These are phyloP conservation scores for Andricus quercusramuli DNA, from an alignment of 2,888 invertebrate genomes.

Conservation along the genomic window DNA sequence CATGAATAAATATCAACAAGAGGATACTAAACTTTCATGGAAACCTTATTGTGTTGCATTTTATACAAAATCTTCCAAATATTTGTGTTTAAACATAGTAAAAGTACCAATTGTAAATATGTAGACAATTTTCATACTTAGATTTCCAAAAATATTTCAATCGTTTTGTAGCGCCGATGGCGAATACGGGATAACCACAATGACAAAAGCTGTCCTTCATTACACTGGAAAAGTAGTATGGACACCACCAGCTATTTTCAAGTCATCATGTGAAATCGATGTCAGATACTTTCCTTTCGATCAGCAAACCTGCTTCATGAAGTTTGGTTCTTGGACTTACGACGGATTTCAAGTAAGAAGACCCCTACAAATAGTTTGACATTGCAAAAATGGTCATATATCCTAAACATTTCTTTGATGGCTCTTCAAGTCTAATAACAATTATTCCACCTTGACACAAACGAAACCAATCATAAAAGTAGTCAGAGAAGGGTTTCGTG, in stretches of 20 bases:
- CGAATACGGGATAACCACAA: slow-evolving; percentile 96
- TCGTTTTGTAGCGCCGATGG: slow-evolving; percentile 88
- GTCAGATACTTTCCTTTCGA: slow-evolving; percentile 97
- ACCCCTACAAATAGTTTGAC: background rate
- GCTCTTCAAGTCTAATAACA: too few relatives aligned
- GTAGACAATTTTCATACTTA: background rate
- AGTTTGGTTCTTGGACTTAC: slow-evolving; percentile 97
- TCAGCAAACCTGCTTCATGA: slow-evolving; percentile 96
- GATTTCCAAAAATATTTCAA: background rate
- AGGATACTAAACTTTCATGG: too few relatives aligned
- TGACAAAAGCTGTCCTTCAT: slow-evolving; percentile 96
- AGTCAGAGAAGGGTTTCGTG: too few relatives aligned
- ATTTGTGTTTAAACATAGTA: too few relatives aligned
- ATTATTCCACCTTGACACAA: too few relatives aligned
- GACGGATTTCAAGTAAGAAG: slow-evolving; percentile 91
- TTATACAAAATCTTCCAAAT: too few relatives aligned
- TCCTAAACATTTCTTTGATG: too few relatives aligned
- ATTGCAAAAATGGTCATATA: too few relatives aligned
- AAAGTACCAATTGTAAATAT: background rate
- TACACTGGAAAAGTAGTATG: slow-evolving; percentile 94
- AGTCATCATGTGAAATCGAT: slow-evolving; percentile 97
- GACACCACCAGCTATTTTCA: slow-evolving; percentile 99
- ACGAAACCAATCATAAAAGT: too few relatives aligned
- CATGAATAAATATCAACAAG: too few relatives aligned
- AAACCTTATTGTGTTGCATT: too few relatives aligned